Percentiles rank a stretch among this genome's conserved stretches.
Conservation (phyloP, 92 coral and sea anemone genomes). For the Blastomussa wellsi region DNA sequence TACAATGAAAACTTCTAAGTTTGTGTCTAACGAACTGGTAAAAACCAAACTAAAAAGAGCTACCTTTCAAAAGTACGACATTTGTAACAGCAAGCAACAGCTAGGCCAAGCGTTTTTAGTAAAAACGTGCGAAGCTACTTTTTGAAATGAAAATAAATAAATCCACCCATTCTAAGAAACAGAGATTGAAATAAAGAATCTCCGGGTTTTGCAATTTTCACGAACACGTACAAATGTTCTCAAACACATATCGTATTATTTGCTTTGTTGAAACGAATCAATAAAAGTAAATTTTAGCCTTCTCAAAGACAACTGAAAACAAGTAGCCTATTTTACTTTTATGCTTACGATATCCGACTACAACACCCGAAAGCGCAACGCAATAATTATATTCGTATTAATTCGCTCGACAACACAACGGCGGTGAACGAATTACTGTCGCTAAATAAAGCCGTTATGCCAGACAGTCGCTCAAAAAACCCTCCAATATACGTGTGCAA, state of each 20-base stretch:
- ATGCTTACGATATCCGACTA: slow-evolving; percentile 6
- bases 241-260: neutral
- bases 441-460: slow-evolving; percentile 12
- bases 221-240: neutral
- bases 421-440: no score
- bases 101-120: slow-evolving; percentile 3
- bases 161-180: neutral
- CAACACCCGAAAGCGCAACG: neutral
- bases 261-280: slow-evolving; percentile 15
- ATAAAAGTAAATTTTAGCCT: slow-evolving; percentile 20
- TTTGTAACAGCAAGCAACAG: neutral
- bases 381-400: neutral
- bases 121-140: neutral
- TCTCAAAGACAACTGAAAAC: slow-evolving; percentile 8
- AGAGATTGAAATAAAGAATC: no score
- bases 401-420: neutral
- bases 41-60: neutral
- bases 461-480: neutral
- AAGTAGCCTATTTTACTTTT: neutral
- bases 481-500: neutral
- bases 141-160: neutral
- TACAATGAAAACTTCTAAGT: neutral
- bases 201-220: neutral
- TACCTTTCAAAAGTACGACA: neutral
- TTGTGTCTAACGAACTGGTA: neutral